Base-by-base conservation (phyloP, 2,113 vertebrate species). In the Macquaria australasica region DNA sequence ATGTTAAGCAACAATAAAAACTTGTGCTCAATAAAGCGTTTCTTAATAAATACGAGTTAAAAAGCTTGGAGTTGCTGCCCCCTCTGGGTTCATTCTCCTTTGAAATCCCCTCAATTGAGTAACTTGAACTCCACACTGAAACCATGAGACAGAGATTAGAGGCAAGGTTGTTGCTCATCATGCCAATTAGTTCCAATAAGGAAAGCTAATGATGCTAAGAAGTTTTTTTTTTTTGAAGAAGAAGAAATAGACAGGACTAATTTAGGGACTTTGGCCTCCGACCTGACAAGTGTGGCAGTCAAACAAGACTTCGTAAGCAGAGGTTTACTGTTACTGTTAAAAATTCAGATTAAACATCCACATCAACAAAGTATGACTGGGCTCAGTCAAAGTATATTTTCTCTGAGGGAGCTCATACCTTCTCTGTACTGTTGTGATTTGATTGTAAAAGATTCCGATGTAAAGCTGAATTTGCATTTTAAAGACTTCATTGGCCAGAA, bases 71-170 rank as follows among this genome's bases (percentile, higher is more conserved):
- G 60, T 18, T 25, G 53, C 43, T 55, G 39, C n/a, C 23, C 10
- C 62, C 34, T 34, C 53, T n/a, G 5, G 63, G 39, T 23, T 62
- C 12, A 34, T 45, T 56, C 53, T 68, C 1, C 66, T 81, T 76
- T 41, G 50, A 78, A 70, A 59, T 73, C 18, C 23, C 43, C 56
- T 59, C 3, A 23, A 72, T 23, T 25, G 55, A 79, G 15, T 66
- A 39, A 66, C 63, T 78, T 8, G 50, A 60, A 69, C 41, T 84
- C 53, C 68, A 83, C 51, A 81, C 56, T 78, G 79, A 75, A 81
- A 87, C 58, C 84, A 90, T 82, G 80, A 87, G 88, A 88, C 77
- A 39, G 73, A 75, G 28, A 85, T 88, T 81, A 88, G 73, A 6
- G 6, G 78, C 56, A 79, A 72, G 45, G 77, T 73, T 82, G 86